Percentiles rank a stretch among this genome's conserved stretches.
Conservation (phyloP, 2,888 invertebrate species). For the Lasioglossum morio region DNA sequence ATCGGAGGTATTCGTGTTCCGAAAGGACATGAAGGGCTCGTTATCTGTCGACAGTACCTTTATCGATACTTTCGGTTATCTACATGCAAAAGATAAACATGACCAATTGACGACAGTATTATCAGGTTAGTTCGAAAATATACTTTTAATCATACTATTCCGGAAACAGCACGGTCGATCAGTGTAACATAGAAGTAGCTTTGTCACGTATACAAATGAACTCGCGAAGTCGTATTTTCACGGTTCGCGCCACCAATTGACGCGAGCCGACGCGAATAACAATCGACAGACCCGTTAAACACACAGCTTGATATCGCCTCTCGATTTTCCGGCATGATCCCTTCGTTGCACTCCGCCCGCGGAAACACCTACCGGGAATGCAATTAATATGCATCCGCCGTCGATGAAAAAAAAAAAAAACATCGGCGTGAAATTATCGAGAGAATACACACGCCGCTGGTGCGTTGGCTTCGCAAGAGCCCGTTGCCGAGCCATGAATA, state of each 20-base stretch:
- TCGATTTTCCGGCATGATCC: constrained; percentile 18
- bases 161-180: not conserved
- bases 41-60: not conserved
- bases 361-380: constrained; percentile 10
- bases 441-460: constrained; percentile 23
- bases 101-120: constrained; percentile 14
- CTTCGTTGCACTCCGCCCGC: not conserved
- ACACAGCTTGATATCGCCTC: not conserved
- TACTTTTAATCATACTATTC: not conserved
- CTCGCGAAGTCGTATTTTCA: constrained; percentile 31
- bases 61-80: not conserved
- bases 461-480: constrained; percentile 15
- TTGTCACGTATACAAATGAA: not conserved
- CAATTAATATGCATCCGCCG: constrained; percentile 49
- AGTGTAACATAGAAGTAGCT: not conserved
- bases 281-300: constrained; percentile 14
- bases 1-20: not conserved
- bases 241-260: not conserved
- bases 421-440: constrained; percentile 38
- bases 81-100: not conserved
- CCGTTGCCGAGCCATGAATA: constrained; percentile 33
- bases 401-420: constrained; percentile 7
- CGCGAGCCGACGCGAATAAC: constrained; percentile 12
- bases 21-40: not conserved
- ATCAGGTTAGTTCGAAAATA: not conserved